Base-by-base conservation (phyloP, 2,888 invertebrate species). In the Barypeithes pellucidus region DNA sequence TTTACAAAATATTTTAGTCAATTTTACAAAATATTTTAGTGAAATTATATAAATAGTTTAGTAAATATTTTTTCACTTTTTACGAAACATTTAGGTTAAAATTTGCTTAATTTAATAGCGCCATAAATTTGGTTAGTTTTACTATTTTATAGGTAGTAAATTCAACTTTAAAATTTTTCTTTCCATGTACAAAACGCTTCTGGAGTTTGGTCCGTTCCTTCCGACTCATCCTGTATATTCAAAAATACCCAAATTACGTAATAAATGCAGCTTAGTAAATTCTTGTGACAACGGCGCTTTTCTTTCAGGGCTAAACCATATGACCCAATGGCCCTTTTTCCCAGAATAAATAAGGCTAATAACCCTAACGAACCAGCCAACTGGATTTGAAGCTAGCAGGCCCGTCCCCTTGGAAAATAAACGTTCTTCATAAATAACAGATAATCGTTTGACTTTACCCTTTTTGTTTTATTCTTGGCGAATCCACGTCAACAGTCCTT, bases 401-500 rank as follows among this genome's bases (percentile, higher is more conserved):
- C 62, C 45, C 60, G 61, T 61, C 57, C 63, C 72, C 72, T 68
- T 36, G 20, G 65, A 66, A 73, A 72, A 73, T 69, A 75, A 72
- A 77, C 75, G 75, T 75, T 77, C 66, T 67, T 36, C 73, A 77
- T 76, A 78, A 78, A 78, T 76, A 76, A 77, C 73, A 77, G 76
- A 76, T 77, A 75, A 78, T 75, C 47, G 73, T 41, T 33, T 69
- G 76, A 75, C 72, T 69, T 71, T 76, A 67, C 68, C 76, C 73
- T 73, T 74, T 77, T 77, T 75, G 68, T 72, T 69, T 76, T 76
- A 75, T 67, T 75, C 71, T 73, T 75, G 75, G 67, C 68, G 75
- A 69, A 63, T 75, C 66, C 67, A 75, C 73, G 77, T 77, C 76
- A 74, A 77, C 75, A 73, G 70, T 66, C 61, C 74, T 78, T 77